Evolutionary conservation across 2,888 invertebrate species (phyloP).

Genomic region (Mayetiola destructor): DNA sequence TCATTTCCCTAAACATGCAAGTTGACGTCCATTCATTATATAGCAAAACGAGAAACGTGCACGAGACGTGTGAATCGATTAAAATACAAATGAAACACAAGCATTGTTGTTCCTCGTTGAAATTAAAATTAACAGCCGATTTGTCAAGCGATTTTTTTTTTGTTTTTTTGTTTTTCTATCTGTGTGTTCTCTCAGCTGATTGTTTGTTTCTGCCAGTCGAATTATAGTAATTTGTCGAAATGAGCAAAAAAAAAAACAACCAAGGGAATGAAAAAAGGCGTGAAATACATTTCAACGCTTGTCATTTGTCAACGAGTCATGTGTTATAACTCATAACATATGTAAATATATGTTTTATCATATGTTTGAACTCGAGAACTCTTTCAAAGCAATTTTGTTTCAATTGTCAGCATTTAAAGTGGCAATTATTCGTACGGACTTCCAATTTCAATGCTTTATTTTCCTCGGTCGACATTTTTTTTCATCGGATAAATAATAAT

Average conservation of each 20-base stretch:
- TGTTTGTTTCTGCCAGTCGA: not conserved
- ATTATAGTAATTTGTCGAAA: not conserved
- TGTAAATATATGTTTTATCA: not conserved
- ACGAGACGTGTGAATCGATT: not conserved
- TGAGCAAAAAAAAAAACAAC: no score
- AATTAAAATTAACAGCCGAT: not conserved
- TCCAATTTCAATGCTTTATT: no score
- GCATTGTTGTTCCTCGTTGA: no score
- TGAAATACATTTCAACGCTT: not conserved
- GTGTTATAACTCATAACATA: not conserved
- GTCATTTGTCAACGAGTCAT: not conserved
- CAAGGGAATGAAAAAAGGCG: not conserved
- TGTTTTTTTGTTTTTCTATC: not conserved
- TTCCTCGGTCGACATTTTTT: no score
- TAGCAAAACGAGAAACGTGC: conserved; percentile 3
- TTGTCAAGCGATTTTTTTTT: not conserved
- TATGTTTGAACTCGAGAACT: not conserved
- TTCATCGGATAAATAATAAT: not conserved
- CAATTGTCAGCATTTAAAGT: not conserved
- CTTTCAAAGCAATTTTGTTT: not conserved
- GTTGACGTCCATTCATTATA: not conserved
- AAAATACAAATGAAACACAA: not conserved
- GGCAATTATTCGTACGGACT: no score
- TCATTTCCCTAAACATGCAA: conserved; percentile 6
- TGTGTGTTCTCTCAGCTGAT: not conserved